Evolutionary conservation across 2,888 invertebrate genomes (phyloP).

Genomic region (Chloroclystis v-ata): DNA sequence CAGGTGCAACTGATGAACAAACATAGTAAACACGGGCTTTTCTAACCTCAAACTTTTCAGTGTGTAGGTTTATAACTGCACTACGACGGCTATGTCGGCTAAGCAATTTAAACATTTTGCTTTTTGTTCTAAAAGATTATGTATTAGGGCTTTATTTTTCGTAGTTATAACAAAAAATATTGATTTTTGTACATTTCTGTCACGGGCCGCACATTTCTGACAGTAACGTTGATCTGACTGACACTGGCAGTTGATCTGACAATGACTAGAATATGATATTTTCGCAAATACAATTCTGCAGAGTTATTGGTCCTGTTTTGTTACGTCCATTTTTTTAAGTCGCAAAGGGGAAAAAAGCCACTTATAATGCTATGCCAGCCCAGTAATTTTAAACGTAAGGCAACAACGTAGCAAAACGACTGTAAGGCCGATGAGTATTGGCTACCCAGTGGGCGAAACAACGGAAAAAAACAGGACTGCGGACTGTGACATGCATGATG

Average conservation of each 20-base stretch:
- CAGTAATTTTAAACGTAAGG: too few relatives aligned
- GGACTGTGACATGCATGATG: too few relatives aligned
- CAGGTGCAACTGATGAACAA: conserved; percentile 57
- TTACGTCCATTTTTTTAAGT: too few relatives aligned
- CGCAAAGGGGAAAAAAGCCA: too few relatives aligned
- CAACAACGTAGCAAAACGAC: too few relatives aligned
- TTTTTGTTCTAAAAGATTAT: neutral
- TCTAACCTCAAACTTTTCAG: conserved; percentile 68
- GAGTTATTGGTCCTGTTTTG: too few relatives aligned
- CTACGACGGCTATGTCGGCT: conserved; percentile 61
- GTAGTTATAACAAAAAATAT: conserved; percentile 17
- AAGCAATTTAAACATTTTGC: conserved; percentile 65
- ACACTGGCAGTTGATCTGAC: neutral
- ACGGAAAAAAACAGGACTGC: too few relatives aligned
- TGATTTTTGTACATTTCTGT: conserved; percentile 30
- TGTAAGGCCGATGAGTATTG: too few relatives aligned
- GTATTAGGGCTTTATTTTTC: conserved; percentile 3
- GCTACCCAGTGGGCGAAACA: too few relatives aligned
- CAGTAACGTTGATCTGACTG: conserved; percentile 15
- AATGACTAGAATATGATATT: neutral
- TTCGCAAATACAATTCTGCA: too few relatives aligned
- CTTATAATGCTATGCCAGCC: too few relatives aligned
- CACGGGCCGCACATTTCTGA: conserved; percentile 43
- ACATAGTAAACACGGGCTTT: conserved; percentile 65
- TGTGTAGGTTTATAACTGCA: conserved; percentile 58